phyloP scores from a whole-genome alignment of 2,888 invertebrate genomes.

The Lasioglossum figueresi region DNA sequence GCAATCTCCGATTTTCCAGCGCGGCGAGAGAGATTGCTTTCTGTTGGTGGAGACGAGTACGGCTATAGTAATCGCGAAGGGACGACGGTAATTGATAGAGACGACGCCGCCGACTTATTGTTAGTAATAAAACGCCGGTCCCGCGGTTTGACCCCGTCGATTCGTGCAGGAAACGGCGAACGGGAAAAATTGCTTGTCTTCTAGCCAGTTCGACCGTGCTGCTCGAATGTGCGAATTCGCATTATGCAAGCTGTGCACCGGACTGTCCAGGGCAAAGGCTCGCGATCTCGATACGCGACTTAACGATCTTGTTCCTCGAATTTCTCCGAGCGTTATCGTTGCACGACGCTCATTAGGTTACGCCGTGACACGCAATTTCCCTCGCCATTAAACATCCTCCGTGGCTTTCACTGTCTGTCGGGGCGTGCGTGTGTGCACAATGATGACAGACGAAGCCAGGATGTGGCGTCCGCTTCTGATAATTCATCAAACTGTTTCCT shows the following conservation, averaged over 20 bases:
- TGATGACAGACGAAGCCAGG: neutral
- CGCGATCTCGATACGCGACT: slow-evolving; percentile 28
- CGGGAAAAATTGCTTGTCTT: neutral
- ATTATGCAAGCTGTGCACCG: slow-evolving; percentile 28
- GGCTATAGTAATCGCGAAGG: neutral
- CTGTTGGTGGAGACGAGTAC: neutral
- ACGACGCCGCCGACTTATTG: slow-evolving; percentile 15
- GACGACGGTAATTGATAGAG: slow-evolving; percentile 34
- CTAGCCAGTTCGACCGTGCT: neutral
- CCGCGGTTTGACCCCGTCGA: slow-evolving; percentile 1
- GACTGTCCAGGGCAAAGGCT: slow-evolving; percentile 14
- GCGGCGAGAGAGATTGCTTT: slow-evolving; percentile 22
- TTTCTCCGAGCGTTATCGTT: slow-evolving; percentile 54
- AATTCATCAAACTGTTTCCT: neutral
- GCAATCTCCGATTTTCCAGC: slow-evolving; percentile 17
- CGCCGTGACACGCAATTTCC: slow-evolving; percentile 54
- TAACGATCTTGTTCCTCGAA: slow-evolving; percentile 37
- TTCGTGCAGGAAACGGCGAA: slow-evolving; percentile 20
- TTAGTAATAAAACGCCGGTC: slow-evolving; percentile 12
- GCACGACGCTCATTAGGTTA: slow-evolving; percentile 40
- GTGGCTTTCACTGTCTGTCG: slow-evolving; percentile 45
- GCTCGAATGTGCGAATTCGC: neutral
- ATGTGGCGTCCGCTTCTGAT: neutral
- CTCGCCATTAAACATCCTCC: slow-evolving; percentile 43
- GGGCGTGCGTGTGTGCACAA: neutral